Conservation (phyloP, 2,797 vertebrate genomes). For the Enteromius trimaculatus region DNA sequence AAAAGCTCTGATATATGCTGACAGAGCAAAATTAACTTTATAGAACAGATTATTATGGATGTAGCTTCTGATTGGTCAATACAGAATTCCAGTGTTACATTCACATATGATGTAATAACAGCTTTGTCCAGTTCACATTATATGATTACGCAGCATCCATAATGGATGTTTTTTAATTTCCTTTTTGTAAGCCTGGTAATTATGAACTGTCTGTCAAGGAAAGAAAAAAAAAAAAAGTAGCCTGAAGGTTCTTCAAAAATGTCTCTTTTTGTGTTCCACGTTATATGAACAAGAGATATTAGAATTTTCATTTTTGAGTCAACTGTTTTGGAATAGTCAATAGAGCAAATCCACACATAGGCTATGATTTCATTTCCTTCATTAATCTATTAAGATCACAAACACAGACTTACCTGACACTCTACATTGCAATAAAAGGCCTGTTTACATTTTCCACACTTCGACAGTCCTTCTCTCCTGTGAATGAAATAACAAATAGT, state of each 20-base stretch:
- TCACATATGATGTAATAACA: neutral
- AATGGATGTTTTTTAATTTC: neutral
- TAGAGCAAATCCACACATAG: neutral
- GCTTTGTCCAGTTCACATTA: neutral
- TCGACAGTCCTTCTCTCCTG: conserved; percentile 94
- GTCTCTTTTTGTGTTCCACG: neutral
- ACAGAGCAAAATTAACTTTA: neutral
- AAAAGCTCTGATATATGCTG: conserved; percentile 29
- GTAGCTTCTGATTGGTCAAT: neutral
- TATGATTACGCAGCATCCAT: neutral
- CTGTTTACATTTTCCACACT: conserved; percentile 97
- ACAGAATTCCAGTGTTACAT: neutral
- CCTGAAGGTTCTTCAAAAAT: neutral
- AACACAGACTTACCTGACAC: conserved; percentile 86
- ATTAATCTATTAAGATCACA: neutral
- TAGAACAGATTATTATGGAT: neutral
- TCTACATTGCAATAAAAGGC: conserved; percentile 95
- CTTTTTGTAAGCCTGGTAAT: neutral
- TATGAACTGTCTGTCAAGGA: neutral
- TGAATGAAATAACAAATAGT: conserved; percentile 59
- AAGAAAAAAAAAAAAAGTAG: neutral
- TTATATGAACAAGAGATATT: neutral
- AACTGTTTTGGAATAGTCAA: neutral
- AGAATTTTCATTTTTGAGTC: neutral
- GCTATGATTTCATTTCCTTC: neutral